A percentile compares a stretch with the other conserved stretches of the same genome.
These are phyloP conservation scores for Odontesthes bonariensis DNA, from an alignment of 2,113 vertebrate genomes.

Conservation along the genomic window DNA sequence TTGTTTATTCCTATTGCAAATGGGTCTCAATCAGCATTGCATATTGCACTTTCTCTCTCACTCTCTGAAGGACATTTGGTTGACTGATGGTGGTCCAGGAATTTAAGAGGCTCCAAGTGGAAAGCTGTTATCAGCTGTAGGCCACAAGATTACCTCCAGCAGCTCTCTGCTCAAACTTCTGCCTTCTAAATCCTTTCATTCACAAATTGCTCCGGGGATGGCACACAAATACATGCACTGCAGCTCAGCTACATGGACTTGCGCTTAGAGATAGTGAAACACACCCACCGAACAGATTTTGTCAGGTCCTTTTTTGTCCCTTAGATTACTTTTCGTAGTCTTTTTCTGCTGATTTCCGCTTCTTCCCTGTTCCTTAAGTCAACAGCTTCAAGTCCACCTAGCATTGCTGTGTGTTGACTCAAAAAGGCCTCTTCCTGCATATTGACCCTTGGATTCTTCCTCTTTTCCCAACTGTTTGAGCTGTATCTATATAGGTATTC, in stretches of 20 bases:
- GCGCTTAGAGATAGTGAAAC: slow-evolving; percentile 17
- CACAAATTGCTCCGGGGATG: slow-evolving; percentile 50
- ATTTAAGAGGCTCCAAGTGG: slow-evolving; percentile 72
- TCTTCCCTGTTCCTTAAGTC: slow-evolving; percentile 24
- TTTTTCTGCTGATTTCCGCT: slow-evolving; percentile 19
- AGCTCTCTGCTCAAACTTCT: slow-evolving; percentile 70
- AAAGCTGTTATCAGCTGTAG: slow-evolving; percentile 74
- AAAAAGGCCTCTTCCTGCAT: slow-evolving; percentile 18
- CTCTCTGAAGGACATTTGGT: slow-evolving; percentile 60
- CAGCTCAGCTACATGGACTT: slow-evolving; percentile 12
- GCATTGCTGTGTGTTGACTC: slow-evolving; percentile 34
- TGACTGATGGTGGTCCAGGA: slow-evolving; percentile 73
- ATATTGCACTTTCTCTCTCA: not conserved
- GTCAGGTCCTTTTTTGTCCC: slow-evolving; percentile 28
- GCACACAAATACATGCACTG: slow-evolving; percentile 1
- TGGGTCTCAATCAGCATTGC: not conserved
- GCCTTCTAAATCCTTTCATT: slow-evolving; percentile 64
- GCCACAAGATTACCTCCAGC: slow-evolving; percentile 74
- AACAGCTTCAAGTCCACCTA: slow-evolving; percentile 45
- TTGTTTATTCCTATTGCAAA: not conserved
- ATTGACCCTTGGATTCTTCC: slow-evolving; percentile 43
- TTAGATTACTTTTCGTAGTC: slow-evolving; percentile 26
- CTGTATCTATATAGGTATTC: slow-evolving; percentile 41
- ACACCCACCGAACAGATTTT: slow-evolving; percentile 39
- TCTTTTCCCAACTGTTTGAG: slow-evolving; percentile 29